A percentile compares a stretch with the other conserved stretches of the same genome.
Evolutionary conservation across 2,797 vertebrate species (phyloP).

Genomic region (Darevskia mixta): DNA sequence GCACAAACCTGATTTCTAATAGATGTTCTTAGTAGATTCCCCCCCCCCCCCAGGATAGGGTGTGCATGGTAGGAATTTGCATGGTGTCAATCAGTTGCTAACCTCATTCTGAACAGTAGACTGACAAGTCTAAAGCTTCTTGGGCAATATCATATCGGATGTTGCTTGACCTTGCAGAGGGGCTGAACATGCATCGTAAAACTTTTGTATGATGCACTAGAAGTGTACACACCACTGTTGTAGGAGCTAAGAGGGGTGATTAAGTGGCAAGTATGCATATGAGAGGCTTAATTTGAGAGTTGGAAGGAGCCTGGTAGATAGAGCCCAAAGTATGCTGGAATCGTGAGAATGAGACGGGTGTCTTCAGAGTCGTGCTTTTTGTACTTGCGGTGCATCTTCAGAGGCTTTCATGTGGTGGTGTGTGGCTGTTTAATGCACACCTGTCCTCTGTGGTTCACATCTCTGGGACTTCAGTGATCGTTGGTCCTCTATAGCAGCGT

Average conservation of each 20-base stretch:
- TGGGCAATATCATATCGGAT: background rate
- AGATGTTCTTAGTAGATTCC: slow-evolving; percentile 32
- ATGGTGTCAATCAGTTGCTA: background rate
- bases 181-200: background rate
- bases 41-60: background rate
- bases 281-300: background rate
- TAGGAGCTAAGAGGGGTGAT: background rate
- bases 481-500: background rate
- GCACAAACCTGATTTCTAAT: slow-evolving; percentile 67
- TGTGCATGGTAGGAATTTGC: background rate
- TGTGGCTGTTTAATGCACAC: background rate
- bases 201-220: background rate
- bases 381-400: background rate
- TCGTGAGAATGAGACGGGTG: background rate
- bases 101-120: background rate
- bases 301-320: background rate
- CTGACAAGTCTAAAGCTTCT: background rate
- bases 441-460: background rate
- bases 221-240: background rate
- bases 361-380: background rate
- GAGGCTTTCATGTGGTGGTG: background rate
- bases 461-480: background rate
- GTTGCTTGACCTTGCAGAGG: background rate
- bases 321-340: background rate
- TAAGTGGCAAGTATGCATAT: background rate